Evolutionary conservation across 2,113 vertebrate species (phyloP), one percentile per base, ranked within the genome.

Genomic region (Lasiurus cinereus): DNA sequence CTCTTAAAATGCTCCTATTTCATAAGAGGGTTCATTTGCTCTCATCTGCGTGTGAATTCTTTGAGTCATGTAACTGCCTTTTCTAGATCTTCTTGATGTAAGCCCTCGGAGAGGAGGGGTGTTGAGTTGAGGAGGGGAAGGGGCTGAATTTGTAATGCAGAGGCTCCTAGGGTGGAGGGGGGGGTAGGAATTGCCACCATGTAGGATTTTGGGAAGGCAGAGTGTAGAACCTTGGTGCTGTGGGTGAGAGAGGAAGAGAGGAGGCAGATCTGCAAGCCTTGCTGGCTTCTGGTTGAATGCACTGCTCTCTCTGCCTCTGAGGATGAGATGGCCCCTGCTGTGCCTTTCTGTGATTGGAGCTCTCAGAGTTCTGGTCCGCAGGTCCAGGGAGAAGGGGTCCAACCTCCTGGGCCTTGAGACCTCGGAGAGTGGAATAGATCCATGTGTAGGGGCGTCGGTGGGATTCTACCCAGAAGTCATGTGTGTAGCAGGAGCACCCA

Each of bases 261-360:
- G 91, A 95, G 83, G 79, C 66, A 79, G 52, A 19, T 67, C 39
- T 18, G 22, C 74, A 87, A 80, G 92, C 70, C 83, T 85, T 54
- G 69, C 59, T 88, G 93, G 93, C 48, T 88, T 93, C 94, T 89
- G 88, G 70, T 93, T 83, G 36, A 84, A 91, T 87, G 59, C 93
- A 91, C 78, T 91, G 70, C 48, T 90, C 83, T 90, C 83, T 85
- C 29, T 88, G 91, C 54, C 85, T 74, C 84, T 6, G 29, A 74
- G 87, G 67, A 74, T 33, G 78, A 83, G 33, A 39, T 64, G 52
- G 67, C 12, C 39, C n/a, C 72, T 88, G 29, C 72, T 83, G 77
- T 72, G 74, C 64, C 31, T 56, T 31, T 24, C 5, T 72, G 70
- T 62, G 66, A 54, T 14, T 76, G 90, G 5, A 67, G 64, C 59